phyloP scores from a whole-genome alignment of 2,113 vertebrate genomes.

The Tachycineta bicolor region DNA sequence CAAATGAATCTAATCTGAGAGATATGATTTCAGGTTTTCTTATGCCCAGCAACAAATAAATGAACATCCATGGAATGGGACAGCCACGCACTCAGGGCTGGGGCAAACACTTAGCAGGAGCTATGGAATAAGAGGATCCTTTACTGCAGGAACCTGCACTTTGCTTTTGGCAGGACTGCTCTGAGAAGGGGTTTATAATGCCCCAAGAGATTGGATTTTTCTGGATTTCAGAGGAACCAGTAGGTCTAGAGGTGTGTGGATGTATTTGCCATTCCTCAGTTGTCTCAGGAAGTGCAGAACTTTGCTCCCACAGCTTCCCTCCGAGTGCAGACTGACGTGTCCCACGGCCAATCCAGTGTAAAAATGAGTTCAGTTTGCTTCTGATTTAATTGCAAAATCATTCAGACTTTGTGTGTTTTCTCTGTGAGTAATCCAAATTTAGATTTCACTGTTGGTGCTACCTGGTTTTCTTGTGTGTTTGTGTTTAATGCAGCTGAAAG shows the following conservation, averaged over 20 bases:
- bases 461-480: neutral
- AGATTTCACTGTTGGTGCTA: neutral
- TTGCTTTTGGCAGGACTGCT: neutral
- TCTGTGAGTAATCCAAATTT: neutral
- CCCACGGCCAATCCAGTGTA: neutral
- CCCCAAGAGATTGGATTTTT: neutral
- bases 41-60: conserved; percentile 5
- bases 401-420: neutral
- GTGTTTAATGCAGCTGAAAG: conserved; percentile 21
- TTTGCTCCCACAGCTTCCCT: neutral
- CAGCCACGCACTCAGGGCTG: neutral
- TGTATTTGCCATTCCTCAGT: neutral
- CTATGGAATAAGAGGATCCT: neutral
- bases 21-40: conserved; percentile 16
- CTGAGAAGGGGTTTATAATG: neutral
- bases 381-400: neutral
- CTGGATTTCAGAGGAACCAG: neutral
- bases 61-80: neutral
- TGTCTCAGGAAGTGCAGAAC: neutral
- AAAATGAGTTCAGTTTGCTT: neutral
- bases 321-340: neutral
- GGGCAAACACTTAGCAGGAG: neutral
- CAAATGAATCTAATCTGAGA: neutral
- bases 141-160: neutral
- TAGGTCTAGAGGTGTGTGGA: neutral